Base-by-base conservation (phyloP, 2,113 vertebrate genomes). In the Lampris megalopsis region DNA sequence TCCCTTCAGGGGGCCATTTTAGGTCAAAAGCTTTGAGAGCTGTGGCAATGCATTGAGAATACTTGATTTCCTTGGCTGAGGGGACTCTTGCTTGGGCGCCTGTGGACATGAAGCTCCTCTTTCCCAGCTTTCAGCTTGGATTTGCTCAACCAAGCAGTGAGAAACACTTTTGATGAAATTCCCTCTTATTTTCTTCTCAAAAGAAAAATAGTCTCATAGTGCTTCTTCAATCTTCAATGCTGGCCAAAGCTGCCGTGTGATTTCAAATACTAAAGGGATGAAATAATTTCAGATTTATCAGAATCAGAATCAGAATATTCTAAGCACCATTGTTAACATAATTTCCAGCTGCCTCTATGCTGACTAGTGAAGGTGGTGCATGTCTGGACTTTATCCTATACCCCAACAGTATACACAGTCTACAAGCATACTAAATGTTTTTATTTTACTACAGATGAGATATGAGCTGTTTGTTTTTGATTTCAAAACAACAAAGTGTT, bases 1-100 rank as follows among this genome's bases (percentile, higher is more conserved):
- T 40, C 57, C 50, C 68, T 48, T 49, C 5, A 8, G 49, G 80
- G 77, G 62, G 57, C 48, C 56, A 74, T 82, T 89, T 81, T 54
- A 67, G 78, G 74, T 89, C 71, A 86, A 81, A 77, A 82, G 40
- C 64, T 8, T 35, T 48, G 40, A 79, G 54, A 45, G n/a, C 37
- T 45, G 11, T 9, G 50, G 62, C 66, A 71, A 69, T 63, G 38
- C 53, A 35, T 65, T 50, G 53, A 74, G 72, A 76, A 60, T 84
- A 56, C 24, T 56, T 75, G 67, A 76, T 84, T 48, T 50, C 37
- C 0, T 3, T 56, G 35, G 54, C 70, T 35, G 2, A 24, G 7
- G 11, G 57, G 63, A 81, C 38, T 63, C 1, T 53, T 58, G 4
- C 2, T 10, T 53, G 1, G 66, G 37, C 37, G 24, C 10, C 38